Percentiles rank a stretch among this genome's conserved stretches.
Conservation (phyloP, 2,113 vertebrate species). For the Gyps fulvus region DNA sequence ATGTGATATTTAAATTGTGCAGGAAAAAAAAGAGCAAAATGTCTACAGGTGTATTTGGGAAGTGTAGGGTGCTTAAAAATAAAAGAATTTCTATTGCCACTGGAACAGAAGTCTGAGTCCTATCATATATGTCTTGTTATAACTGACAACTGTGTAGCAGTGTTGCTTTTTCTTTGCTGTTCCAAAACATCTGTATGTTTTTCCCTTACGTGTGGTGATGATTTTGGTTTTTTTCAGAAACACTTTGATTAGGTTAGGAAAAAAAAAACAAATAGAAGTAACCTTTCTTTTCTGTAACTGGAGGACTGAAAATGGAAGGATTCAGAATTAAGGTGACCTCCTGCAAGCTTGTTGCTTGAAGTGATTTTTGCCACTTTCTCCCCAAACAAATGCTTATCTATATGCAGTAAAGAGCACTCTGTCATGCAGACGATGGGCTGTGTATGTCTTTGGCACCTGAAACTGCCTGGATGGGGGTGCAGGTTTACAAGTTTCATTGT, state of each 20-base stretch:
- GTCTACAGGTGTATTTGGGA: background rate
- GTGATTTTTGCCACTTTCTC: conserved; percentile 8
- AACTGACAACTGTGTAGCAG: background rate
- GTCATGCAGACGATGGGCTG: background rate
- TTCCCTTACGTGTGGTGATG: background rate
- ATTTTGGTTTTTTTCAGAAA: conserved; percentile 25
- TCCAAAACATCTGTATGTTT: background rate
- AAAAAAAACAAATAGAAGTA: background rate
- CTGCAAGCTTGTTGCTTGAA: background rate
- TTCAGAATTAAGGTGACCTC: background rate
- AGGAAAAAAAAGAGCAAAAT: background rate
- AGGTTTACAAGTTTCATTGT: background rate
- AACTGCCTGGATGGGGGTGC: background rate
- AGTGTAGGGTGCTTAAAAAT: conserved; percentile 23
- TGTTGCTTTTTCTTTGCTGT: background rate
- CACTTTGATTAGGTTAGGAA: conserved; percentile 18
- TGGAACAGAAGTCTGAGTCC: background rate
- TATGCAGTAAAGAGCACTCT: background rate
- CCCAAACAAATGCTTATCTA: background rate
- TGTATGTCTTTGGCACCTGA: background rate
- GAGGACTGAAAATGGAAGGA: conserved; percentile 8
- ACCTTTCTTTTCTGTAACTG: background rate
- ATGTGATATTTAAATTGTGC: background rate
- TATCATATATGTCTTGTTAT: background rate
- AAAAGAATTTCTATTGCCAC: background rate